Evolutionary conservation across 2,888 invertebrate species (phyloP).

Genomic region (Sinodicranocentrus sp.): DNA sequence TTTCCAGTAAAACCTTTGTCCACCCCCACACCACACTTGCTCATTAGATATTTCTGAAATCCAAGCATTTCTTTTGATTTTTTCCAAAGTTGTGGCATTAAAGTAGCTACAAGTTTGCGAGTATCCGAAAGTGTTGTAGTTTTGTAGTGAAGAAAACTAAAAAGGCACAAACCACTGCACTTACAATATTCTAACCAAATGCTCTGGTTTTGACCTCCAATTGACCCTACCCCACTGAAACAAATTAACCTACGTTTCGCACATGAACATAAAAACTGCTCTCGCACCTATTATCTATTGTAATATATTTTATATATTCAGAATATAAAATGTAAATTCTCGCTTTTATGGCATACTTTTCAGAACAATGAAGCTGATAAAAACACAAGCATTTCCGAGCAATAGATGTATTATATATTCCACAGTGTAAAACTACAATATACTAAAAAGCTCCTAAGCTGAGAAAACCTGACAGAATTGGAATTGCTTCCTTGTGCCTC

Average conservation of each 20-base stretch:
- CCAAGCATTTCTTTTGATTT: no score
- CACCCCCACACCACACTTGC: no score
- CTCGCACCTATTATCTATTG: neutral
- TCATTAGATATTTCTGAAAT: no score
- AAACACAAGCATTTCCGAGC: no score
- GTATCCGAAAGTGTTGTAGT: neutral
- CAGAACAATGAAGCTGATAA: neutral
- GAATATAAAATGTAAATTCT: constrained; percentile 22
- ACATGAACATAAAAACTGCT: neutral
- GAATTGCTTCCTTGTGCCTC: no score
- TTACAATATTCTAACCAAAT: neutral
- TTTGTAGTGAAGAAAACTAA: constrained; percentile 40
- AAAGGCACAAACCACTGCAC: constrained; percentile 54
- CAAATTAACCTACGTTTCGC: neutral
- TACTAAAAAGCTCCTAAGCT: no score
- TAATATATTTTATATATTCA: constrained; percentile 12
- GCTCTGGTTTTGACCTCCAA: neutral
- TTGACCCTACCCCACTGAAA: neutral
- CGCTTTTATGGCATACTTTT: constrained; percentile 8
- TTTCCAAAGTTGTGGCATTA: no score
- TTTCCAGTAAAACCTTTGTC: no score
- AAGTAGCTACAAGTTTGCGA: no score
- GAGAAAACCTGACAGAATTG: no score
- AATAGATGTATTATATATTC: no score
- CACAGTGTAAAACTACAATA: no score